Base-by-base conservation (phyloP, 2,888 invertebrate genomes). In the Papilio elwesi region DNA sequence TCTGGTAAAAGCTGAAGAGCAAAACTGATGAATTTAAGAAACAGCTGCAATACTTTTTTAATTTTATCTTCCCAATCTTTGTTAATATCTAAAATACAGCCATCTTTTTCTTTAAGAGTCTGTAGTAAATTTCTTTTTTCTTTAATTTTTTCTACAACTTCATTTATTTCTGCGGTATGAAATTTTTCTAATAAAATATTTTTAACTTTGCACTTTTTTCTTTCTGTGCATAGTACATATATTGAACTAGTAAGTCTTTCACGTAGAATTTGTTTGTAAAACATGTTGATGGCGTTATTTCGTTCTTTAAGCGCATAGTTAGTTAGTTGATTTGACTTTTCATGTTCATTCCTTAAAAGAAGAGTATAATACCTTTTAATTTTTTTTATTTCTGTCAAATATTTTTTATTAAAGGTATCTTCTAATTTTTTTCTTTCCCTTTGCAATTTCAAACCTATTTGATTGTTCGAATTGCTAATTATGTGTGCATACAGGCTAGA, bases 171-270 rank as follows among this genome's bases (percentile, higher is more conserved):
- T 12, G 78, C 76, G 62, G 76, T 82, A 72, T 90, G 89, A 77
- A 85, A 84, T 68, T 82, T 90, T 76, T 92, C 84, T 71, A 93
- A 73, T 7, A 89, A 67, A 73, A 92, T 86, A 79, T 89, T 83
- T 76, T 87, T 88, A 2, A 93, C 86, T 80, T 79, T 88, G 79
- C 93, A 93, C 80, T 90, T 93, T 81, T 91, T 93, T 79, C 93
- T 84, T 78, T 93, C 92, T 8, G 85, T 81, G 67, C 90, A 88
- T 87, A 93, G 87, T 47, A 93, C 78, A 77, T 93, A 93, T 90
- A 93, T 93, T 9, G 89, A 88, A 71, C 87, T 87, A 7, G 91
- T 89, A 48, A 86, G 78, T 74, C 87, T 89, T 79, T 91, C 87
- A 38, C 87, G 82, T 79, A 92, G 87, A 68, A 87, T 80, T 80